These are phyloP conservation scores for Isichthys henryi DNA, from an alignment of 2,113 vertebrate genomes.

Conservation along the genomic window DNA sequence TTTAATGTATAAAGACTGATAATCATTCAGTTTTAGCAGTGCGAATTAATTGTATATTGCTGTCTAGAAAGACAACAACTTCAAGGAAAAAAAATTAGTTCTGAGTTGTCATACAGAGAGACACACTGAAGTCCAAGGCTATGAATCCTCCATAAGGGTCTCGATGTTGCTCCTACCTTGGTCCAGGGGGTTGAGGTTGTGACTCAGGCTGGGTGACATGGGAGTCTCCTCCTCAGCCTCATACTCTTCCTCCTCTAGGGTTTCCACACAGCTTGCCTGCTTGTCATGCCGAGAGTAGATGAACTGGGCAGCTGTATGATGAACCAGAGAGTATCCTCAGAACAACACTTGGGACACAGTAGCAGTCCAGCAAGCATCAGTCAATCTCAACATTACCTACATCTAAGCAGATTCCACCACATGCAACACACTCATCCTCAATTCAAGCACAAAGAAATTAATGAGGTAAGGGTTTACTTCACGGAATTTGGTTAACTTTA, in stretches of 20 bases:
- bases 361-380: neutral
- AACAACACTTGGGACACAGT: neutral
- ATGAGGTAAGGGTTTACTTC: neutral
- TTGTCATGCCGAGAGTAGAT: constrained; percentile 87
- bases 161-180: constrained; percentile 64
- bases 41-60: neutral
- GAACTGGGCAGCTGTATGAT: constrained; percentile 85
- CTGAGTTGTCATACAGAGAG: neutral
- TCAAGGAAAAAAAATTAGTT: neutral
- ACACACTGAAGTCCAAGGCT: neutral
- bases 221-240: constrained; percentile 58
- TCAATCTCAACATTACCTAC: neutral
- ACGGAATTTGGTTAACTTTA: neutral
- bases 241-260: constrained; percentile 73
- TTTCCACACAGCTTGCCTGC: constrained; percentile 62
- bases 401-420: neutral
- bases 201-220: constrained; percentile 49
- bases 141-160: neutral
- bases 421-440: neutral
- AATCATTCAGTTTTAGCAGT: neutral
- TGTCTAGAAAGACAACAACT: neutral
- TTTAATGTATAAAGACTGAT: neutral
- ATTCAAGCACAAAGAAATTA: neutral
- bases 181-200: constrained; percentile 68
- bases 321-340: neutral